Evolutionary conservation across 2,797 vertebrate species (phyloP), one percentile per base, ranked within the genome.

Genomic region (Podarcis siculus): DNA sequence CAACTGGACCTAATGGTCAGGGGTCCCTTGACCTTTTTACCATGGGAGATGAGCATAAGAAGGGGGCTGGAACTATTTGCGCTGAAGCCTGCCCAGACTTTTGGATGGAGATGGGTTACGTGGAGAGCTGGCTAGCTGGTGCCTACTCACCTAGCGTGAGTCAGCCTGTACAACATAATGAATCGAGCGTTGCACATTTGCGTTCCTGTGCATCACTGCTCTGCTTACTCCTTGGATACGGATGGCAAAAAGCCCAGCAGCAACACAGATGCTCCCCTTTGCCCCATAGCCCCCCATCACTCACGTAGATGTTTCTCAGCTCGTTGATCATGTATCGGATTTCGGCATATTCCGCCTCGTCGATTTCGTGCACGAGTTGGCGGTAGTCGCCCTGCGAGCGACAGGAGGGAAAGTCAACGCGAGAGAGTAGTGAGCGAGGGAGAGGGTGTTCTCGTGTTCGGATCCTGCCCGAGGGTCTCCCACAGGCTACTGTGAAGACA

Each of bases 331-430:
- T 96, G 17, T 98, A 96, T 83, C 98, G 97, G 21, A 98, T 97
- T 94, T 99, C 98, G 4, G 92, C 95, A 93, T 97, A 98, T 92
- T 98, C 98, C 37, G 97, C 97, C 94, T 98, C 97, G 85, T 99
- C 98, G 93, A 98, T 94, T 90, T 98, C 98, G 0, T 98, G 98
- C 21, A 99, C 98, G 92, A 98, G 96, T 93, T 98, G 98, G 86
- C 98, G 96, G 95, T 97, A 99, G 95, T 99, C 98, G 85, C 98
- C 98, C 98, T 99, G 96, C 64, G 37, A 49, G 39, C 4, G 0
- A 39, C 0, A 1, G 42, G 17, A 13, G 1, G 21, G 49, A 55
- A 55, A 15, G 49, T 55, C 49, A 8, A 1, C 19, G 0, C 4
- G 45, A 10, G 42, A 3, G n/a, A 55, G 49, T 55, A 55, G 49